Conservation (phyloP, 1,140 invertebrate species). For the Elysia chlorotica region DNA sequence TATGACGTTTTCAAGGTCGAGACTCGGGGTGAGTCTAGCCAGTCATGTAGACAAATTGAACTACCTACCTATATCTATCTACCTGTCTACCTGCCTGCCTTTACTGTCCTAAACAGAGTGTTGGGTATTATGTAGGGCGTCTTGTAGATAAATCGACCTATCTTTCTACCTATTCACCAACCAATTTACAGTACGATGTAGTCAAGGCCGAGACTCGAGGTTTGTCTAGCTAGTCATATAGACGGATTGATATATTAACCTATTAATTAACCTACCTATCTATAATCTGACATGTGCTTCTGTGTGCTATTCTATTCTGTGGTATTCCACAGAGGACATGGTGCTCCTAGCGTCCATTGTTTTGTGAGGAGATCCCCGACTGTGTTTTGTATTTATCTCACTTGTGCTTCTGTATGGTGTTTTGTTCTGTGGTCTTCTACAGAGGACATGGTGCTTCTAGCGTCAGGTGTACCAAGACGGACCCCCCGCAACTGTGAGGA, state of each 20-base stretch:
- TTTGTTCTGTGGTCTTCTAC: no score
- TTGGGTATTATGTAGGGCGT: not conserved
- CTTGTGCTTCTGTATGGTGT: not conserved
- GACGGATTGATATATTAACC: no score
- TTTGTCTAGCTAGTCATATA: not conserved
- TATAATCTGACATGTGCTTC: not conserved
- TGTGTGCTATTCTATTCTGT: not conserved
- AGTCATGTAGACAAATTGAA: no score
- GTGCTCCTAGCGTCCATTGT: not conserved
- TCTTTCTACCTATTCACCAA: no score
- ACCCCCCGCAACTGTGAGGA: no score
- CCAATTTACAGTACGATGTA: constrained; percentile 13
- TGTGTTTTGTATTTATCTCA: not conserved
- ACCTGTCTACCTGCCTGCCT: not conserved
- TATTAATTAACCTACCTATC: not conserved
- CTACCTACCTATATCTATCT: not conserved
- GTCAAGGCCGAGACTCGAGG: constrained; percentile 12
- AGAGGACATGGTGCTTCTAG: no score
- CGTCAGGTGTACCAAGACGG: no score
- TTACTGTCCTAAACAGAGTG: not conserved
- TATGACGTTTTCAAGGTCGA: constrained; percentile 17
- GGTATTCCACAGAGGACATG: not conserved
- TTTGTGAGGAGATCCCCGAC: not conserved
- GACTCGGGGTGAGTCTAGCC: not conserved
- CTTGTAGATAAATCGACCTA: no score